These are phyloP conservation scores for Crioceris asparagi DNA, from an alignment of 2,888 invertebrate species.

Conservation along the genomic window DNA sequence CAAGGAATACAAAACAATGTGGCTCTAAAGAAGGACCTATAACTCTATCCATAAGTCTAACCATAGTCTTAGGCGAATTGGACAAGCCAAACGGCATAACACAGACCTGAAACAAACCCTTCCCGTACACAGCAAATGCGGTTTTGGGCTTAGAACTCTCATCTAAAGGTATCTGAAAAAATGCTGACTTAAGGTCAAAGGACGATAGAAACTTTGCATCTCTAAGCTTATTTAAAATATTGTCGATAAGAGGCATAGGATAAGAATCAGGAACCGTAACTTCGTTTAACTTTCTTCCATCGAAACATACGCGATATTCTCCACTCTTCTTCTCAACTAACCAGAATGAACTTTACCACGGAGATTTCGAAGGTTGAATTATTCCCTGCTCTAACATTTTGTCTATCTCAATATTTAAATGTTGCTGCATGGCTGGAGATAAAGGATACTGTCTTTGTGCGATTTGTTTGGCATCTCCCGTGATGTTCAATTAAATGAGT, in stretches of 20 bases:
- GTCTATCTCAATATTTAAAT: conserved; percentile 10
- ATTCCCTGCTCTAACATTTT: conserved; percentile 13
- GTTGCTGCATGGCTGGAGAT: conserved; percentile 10
- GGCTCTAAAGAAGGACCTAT: conserved; percentile 17
- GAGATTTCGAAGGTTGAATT: conserved; percentile 21
- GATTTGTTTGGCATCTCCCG: conserved; percentile 6
- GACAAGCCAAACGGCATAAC: conserved; percentile 12
- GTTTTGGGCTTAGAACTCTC: too few relatives aligned
- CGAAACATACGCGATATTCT: conserved; percentile 24
- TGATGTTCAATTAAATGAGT: conserved; percentile 7
- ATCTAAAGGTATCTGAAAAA: too few relatives aligned
- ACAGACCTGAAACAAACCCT: conserved; percentile 12
- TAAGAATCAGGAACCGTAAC: conserved; percentile 26
- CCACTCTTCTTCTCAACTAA: conserved; percentile 22
- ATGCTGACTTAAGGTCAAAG: conserved; percentile 24
- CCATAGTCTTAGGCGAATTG: conserved; percentile 17
- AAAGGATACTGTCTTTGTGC: conserved; percentile 10
- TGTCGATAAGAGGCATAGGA: conserved; percentile 23
- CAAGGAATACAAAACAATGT: conserved; percentile 12
- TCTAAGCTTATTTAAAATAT: conserved; percentile 24
- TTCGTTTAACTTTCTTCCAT: conserved; percentile 25
- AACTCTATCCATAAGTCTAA: conserved; percentile 13
- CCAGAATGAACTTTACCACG: conserved; percentile 25
- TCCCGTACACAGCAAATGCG: too few relatives aligned
- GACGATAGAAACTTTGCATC: conserved; percentile 25